Evolutionary conservation across 2,797 vertebrate species (phyloP).

Genomic region (Crenichthys baileyi): DNA sequence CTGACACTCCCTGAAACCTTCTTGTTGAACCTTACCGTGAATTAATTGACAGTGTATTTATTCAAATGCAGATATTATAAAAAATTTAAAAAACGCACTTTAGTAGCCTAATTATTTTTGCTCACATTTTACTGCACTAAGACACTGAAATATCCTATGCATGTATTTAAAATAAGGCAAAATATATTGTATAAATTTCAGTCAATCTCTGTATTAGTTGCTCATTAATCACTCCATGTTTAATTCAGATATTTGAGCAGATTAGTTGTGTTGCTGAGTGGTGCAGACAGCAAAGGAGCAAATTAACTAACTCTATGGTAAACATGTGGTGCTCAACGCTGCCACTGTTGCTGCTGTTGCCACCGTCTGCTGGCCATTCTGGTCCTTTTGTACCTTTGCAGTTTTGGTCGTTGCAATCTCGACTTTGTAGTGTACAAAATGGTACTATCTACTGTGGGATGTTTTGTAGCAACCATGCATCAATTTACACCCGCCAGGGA

Average conservation of each 20-base stretch:
- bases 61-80: not conserved
- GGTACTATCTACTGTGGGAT: no score
- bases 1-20: not conserved
- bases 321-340: not conserved
- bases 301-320: not conserved
- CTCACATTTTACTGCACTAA: not conserved
- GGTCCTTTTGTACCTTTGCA: no score
- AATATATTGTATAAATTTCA: not conserved
- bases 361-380: no score
- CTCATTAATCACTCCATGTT: not conserved
- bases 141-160: not conserved
- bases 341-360: not conserved
- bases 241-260: no score
- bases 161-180: not conserved
- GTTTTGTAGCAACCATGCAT: no score
- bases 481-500: no score
- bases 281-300: not conserved
- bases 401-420: no score
- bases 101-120: no score
- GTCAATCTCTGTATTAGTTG: not conserved
- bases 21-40: not conserved
- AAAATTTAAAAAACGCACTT: not conserved
- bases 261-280: not conserved
- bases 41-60: not conserved
- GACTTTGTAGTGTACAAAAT: no score